Conservation (phyloP, 2,797 vertebrate genomes). For the Hyperoplus lanceolatus region DNA sequence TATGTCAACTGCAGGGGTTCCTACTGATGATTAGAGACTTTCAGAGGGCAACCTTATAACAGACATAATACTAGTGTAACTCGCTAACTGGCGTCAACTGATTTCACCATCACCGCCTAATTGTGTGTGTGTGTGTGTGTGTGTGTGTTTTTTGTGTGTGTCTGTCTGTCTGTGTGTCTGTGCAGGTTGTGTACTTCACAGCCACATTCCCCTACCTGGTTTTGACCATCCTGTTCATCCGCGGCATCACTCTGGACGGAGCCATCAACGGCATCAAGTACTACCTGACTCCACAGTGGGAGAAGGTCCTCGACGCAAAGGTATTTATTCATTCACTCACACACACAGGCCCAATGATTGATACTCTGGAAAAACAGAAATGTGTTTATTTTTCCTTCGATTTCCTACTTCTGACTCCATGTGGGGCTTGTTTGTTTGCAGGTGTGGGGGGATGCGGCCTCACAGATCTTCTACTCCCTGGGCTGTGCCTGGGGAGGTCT, state of each 20-base stretch:
- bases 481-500: slow-evolving; percentile 99
- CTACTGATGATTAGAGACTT: no score
- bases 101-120: neutral
- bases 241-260: slow-evolving; percentile 96
- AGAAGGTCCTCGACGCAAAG: slow-evolving; percentile 98
- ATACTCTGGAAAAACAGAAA: neutral
- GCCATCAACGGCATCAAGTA: slow-evolving; percentile 95
- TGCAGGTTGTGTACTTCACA: slow-evolving; percentile 98
- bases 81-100: no score
- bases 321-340: slow-evolving; percentile 73
- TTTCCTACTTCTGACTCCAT: neutral
- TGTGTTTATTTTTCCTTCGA: neutral
- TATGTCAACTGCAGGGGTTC: no score
- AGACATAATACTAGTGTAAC: no score
- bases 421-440: slow-evolving; percentile 64
- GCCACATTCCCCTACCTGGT: slow-evolving; percentile 98
- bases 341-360: neutral
- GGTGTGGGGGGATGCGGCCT: slow-evolving; percentile 99
- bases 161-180: slow-evolving; percentile 7
- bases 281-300: slow-evolving; percentile 98
- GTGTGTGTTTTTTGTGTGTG: neutral
- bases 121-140: no score
- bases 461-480: slow-evolving; percentile 98
- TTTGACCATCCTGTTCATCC: slow-evolving; percentile 97
- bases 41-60: no score